A percentile compares a stretch with the other conserved stretches of the same genome.
These are phyloP conservation scores for Thyatira batis DNA, from an alignment of 2,888 invertebrate genomes.

Conservation along the genomic window DNA sequence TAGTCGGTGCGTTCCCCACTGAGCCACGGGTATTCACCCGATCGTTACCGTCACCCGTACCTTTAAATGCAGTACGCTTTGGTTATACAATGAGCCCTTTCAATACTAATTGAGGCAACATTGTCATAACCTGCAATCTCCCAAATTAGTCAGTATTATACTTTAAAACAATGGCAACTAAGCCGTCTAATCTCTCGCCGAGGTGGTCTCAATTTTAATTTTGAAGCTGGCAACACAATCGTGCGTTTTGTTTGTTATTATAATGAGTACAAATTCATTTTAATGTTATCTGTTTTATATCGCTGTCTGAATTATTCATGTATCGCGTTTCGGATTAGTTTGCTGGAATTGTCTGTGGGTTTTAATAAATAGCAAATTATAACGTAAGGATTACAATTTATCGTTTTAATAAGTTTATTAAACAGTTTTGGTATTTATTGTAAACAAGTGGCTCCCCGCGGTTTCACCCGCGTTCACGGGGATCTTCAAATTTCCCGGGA, in stretches of 20 bases:
- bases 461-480: no score
- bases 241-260: conserved; percentile 6
- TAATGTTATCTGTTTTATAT: not conserved
- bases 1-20: no score
- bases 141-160: conserved; percentile 14
- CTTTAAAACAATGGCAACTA: conserved; percentile 18
- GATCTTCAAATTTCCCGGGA: no score
- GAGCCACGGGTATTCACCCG: no score
- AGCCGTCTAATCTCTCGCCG: conserved; percentile 12
- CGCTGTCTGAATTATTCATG: not conserved
- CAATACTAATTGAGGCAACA: not conserved
- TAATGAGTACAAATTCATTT: not conserved
- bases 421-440: no score
- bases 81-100: not conserved
- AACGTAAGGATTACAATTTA: no score
- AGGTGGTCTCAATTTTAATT: conserved; percentile 13
- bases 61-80: no score
- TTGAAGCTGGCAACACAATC: conserved; percentile 7
- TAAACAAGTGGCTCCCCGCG: no score
- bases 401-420: no score
- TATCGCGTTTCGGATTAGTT: not conserved
- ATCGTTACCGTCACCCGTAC: no score
- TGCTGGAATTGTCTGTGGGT: not conserved
- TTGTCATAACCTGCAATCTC: not conserved
- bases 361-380: no score